These are phyloP conservation scores for Entosphenus tridentatus DNA, from an alignment of 2,113 vertebrate species.

Conservation along the genomic window DNA sequence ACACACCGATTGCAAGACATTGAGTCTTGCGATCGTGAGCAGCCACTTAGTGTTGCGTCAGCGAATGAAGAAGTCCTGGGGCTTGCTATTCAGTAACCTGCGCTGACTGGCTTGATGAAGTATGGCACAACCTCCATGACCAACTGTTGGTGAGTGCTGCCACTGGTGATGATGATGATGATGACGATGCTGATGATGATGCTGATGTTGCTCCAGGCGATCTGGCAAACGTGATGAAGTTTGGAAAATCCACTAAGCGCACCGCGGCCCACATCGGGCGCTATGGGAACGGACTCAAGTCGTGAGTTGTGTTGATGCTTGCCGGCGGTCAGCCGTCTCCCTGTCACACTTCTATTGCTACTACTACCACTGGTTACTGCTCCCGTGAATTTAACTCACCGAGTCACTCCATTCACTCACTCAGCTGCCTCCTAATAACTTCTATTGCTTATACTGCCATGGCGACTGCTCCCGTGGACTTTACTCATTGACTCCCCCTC, in stretches of 20 bases:
- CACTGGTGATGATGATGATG: conserved; percentile 10
- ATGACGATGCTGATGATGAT: too few species aligned
- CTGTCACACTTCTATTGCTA: not conserved
- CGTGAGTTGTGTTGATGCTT: conserved; percentile 38
- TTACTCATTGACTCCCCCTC: too few species aligned
- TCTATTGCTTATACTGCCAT: conserved; percentile 10
- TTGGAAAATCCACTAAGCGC: conserved; percentile 86
- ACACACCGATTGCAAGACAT: too few species aligned
- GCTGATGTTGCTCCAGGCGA: conserved; percentile 30
- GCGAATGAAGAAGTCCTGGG: too few species aligned
- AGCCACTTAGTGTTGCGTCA: too few species aligned
- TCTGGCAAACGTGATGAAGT: conserved; percentile 85
- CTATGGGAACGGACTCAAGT: conserved; percentile 94
- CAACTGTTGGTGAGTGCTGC: not conserved
- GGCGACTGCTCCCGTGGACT: not conserved
- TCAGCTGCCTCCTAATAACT: not conserved
- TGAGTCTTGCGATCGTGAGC: too few species aligned
- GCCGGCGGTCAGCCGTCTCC: not conserved
- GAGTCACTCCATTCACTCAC: not conserved
- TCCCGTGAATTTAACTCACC: not conserved
- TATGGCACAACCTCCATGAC: not conserved
- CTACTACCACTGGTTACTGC: not conserved
- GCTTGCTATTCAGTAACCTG: not conserved
- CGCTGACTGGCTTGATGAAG: not conserved
- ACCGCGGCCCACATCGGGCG: conserved; percentile 83